Conservation (phyloP, 1,140 invertebrate species). For the Coboldia fuscipes region DNA sequence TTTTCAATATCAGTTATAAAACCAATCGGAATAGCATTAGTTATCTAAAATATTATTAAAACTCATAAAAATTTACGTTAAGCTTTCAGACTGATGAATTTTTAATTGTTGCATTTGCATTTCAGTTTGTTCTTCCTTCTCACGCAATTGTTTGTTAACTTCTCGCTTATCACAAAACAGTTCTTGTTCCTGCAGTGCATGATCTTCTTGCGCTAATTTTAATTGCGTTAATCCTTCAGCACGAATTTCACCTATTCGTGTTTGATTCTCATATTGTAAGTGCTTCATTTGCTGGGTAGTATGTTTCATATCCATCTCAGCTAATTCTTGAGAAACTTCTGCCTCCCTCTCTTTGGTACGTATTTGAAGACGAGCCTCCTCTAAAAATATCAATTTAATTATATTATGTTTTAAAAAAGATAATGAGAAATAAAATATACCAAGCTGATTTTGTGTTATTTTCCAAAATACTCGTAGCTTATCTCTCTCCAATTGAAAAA, state of each 20-base stretch:
- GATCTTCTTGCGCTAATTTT: conserved; percentile 51
- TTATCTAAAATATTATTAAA: background rate
- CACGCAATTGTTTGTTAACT: conserved; percentile 47
- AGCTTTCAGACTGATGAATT: conserved; percentile 27
- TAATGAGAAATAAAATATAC: conserved; percentile 6
- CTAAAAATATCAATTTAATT: conserved; percentile 5
- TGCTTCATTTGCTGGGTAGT: conserved; percentile 87
- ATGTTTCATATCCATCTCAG: conserved; percentile 67
- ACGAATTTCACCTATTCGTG: conserved; percentile 24
- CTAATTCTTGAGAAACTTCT: conserved; percentile 66
- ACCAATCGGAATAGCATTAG: too few species aligned
- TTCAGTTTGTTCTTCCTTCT: conserved; percentile 31
- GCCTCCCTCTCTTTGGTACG: conserved; percentile 72
- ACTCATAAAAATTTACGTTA: conserved; percentile 22
- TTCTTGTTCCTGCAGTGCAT: conserved; percentile 49
- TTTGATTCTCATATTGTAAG: conserved; percentile 78
- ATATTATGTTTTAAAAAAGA: background rate
- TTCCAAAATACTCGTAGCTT: conserved; percentile 91
- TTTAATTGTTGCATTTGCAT: conserved; percentile 17
- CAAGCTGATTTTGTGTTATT: conserved; percentile 27
- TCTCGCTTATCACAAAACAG: conserved; percentile 56
- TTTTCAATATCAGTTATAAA: too few species aligned
- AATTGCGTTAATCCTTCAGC: conserved; percentile 53
- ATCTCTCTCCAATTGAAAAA: conserved; percentile 85
- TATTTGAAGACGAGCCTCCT: conserved; percentile 13